Evolutionary conservation across 1,140 invertebrate genomes (phyloP), one percentile per base, ranked within the genome.

Genomic region (Eufriesea mexicana): DNA sequence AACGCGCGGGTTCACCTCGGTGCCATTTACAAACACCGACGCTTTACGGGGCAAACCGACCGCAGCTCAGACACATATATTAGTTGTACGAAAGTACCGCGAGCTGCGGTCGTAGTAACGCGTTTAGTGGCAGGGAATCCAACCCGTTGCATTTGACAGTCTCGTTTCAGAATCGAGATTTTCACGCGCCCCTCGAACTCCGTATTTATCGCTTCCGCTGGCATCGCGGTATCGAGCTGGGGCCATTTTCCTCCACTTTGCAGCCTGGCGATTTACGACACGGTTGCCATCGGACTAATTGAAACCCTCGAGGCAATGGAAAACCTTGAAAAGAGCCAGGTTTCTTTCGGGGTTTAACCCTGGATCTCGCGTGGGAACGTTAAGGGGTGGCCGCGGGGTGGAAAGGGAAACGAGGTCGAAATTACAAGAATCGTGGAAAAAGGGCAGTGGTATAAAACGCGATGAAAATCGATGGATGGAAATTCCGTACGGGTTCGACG

Each of bases 111-210:
- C 75, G 77, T 74, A 71, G 86, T 83, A 83, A 62, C 83, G 86
- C 68, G 71, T 88, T 85, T 79, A 82, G 73, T 49, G 85, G 85
- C 61, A 80, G 83, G 73, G 86, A 86, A 86, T 88, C 78, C 78
- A 64, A 84, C 86, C 70, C 79, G n/a, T 86, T 88, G 88, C 84
- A 81, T 78, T 88, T 89, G 88, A 89, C 88, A 89, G 71, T 82
- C 76, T 54, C 47, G 49, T 68, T 20, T 28, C 10, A 14, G n/a
- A 45, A 47, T 57, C 55, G 54, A 71, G 66, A 83, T 62, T 78
- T 78, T 77, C 47, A 14, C n/a, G 47, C 20, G 8, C 10, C 25
- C 28, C 28, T 49, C 28, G 25, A 49, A 35, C 47, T 20, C 10
- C 25, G 5, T 62, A 51, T 20, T 23, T 49, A 47, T 42, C 54